These are phyloP conservation scores for Numida meleagris DNA, from an alignment of 2,113 vertebrate genomes.

Conservation along the genomic window DNA sequence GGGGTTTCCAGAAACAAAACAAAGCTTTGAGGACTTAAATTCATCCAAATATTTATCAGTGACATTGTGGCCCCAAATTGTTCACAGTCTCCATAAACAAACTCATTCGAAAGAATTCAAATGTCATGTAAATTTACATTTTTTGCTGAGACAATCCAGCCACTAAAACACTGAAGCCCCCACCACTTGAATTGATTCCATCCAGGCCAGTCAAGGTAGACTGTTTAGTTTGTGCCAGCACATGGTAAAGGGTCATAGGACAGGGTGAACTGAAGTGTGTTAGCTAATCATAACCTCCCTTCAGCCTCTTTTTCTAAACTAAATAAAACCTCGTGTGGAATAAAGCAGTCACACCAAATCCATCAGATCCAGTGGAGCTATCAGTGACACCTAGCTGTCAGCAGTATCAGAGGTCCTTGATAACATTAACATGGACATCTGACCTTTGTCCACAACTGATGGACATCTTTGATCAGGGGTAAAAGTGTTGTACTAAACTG, in stretches of 20 bases:
- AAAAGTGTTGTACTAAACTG: background rate
- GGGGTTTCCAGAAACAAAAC: background rate
- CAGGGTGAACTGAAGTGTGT: conserved; percentile 20
- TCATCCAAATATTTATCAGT: conserved; percentile 3
- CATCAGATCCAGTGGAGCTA: conserved; percentile 19
- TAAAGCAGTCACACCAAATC: conserved; percentile 61
- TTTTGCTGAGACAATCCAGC: background rate
- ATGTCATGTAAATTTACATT: background rate
- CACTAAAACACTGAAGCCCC: background rate
- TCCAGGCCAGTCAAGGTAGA: background rate
- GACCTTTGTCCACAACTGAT: conserved; percentile 48
- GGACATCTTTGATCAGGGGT: conserved; percentile 55
- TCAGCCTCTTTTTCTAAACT: conserved; percentile 40
- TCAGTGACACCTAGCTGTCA: conserved; percentile 51
- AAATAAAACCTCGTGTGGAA: conserved; percentile 54
- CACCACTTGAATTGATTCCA: background rate
- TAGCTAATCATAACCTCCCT: conserved; percentile 44
- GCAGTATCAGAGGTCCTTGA: background rate
- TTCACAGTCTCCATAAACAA: background rate
- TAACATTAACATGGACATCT: conserved; percentile 49
- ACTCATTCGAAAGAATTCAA: background rate
- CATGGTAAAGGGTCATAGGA: conserved; percentile 15
- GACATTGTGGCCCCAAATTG: accelerated
- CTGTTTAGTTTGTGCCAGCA: conserved; percentile 8
- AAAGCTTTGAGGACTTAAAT: background rate